Percentiles rank a stretch among this genome's conserved stretches.
Conservation (phyloP, 2,797 vertebrate species). For the Sebastes oblongus region DNA sequence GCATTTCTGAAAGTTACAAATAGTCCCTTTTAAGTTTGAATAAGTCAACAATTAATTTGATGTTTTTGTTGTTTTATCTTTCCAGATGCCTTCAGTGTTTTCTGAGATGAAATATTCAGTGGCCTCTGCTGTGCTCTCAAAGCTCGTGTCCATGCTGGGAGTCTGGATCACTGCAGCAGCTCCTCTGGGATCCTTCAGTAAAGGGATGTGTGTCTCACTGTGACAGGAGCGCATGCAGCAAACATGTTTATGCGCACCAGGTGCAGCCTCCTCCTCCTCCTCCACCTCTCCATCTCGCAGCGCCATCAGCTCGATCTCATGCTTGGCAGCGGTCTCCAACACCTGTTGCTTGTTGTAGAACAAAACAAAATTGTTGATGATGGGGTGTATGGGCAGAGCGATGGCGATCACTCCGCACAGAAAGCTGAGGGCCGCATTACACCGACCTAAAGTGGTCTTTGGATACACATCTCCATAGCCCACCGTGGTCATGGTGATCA, state of each 20-base stretch:
- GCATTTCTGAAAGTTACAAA: no score
- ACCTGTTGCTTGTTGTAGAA: slow-evolving; percentile 98
- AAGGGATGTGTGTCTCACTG: slow-evolving; percentile 87
- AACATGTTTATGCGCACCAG: slow-evolving; percentile 29
- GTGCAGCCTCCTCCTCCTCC: background rate
- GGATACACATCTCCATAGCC: slow-evolving; percentile 98
- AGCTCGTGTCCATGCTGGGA: slow-evolving; percentile 71
- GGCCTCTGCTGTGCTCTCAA: slow-evolving; percentile 63
- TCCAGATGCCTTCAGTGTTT: background rate
- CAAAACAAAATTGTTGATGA: slow-evolving; percentile 98
- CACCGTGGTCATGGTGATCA: slow-evolving; percentile 99
- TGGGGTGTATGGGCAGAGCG: slow-evolving; percentile 96
- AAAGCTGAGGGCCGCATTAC: slow-evolving; percentile 97
- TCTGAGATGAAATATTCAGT: slow-evolving; percentile 55
- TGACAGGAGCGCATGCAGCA: slow-evolving; percentile 78
- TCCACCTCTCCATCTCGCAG: slow-evolving; percentile 82
- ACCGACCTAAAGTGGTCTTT: slow-evolving; percentile 94
- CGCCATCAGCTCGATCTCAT: slow-evolving; percentile 95
- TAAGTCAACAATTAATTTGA: background rate
- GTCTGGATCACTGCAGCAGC: slow-evolving; percentile 82
- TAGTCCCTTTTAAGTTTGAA: slow-evolving; percentile 3
- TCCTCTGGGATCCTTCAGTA: slow-evolving; percentile 84
- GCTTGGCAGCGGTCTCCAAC: slow-evolving; percentile 94
- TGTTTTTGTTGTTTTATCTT: background rate
- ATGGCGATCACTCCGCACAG: slow-evolving; percentile 97